These are phyloP conservation scores for Centropus bengalensis DNA, from an alignment of 2,113 vertebrate genomes.

Conservation along the genomic window DNA sequence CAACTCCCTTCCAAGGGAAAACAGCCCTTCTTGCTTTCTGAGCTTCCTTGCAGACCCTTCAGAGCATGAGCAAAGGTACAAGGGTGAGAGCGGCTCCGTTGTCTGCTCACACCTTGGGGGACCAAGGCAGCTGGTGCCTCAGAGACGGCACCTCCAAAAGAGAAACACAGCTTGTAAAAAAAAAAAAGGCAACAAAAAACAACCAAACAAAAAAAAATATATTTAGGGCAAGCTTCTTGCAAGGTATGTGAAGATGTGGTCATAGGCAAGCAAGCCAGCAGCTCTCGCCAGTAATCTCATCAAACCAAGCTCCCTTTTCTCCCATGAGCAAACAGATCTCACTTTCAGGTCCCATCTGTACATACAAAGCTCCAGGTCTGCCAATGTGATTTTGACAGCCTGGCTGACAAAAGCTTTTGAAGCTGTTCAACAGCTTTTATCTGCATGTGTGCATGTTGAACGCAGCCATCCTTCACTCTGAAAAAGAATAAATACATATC, in stretches of 20 bases:
- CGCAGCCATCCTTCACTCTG: background rate
- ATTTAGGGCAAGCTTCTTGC: background rate
- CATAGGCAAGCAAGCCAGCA: background rate
- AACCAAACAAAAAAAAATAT: too few species aligned
- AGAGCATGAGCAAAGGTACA: background rate
- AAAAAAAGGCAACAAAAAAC: too few species aligned
- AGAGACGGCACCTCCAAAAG: background rate
- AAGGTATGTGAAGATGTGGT: background rate
- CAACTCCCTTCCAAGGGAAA: background rate
- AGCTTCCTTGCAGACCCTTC: background rate
- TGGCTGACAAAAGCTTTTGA: slow-evolving; percentile 32
- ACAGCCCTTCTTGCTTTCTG: background rate
- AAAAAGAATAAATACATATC: background rate
- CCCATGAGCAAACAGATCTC: background rate
- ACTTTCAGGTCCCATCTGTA: slow-evolving; percentile 24
- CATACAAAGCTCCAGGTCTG: background rate
- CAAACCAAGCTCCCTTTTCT: slow-evolving; percentile 1
- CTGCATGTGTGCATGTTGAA: background rate
- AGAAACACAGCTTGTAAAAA: fast-evolving
- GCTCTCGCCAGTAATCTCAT: background rate
- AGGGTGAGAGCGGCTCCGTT: background rate
- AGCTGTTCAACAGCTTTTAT: slow-evolving; percentile 33
- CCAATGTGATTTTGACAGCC: slow-evolving; percentile 16
- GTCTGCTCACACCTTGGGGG: background rate
- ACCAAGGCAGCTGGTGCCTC: too few species aligned